These are phyloP conservation scores for Oceanodroma tethys DNA, from an alignment of 2,113 vertebrate species.

Conservation along the genomic window DNA sequence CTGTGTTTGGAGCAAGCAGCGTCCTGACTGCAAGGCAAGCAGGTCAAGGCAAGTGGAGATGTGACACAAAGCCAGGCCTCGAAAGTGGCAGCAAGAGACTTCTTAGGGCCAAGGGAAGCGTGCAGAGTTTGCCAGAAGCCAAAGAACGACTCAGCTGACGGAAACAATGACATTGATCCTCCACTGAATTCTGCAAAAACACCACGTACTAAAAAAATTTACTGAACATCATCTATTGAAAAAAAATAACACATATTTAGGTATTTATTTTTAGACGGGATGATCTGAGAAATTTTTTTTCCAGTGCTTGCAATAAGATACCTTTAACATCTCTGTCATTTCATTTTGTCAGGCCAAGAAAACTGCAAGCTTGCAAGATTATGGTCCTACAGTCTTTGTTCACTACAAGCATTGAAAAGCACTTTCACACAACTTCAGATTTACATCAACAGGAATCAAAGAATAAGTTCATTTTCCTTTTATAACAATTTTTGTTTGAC, in stretches of 20 bases:
- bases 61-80: neutral
- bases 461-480: neutral
- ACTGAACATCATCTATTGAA: neutral
- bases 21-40: neutral
- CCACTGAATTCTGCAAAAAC: neutral
- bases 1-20: neutral
- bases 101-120: neutral
- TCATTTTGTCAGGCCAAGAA: neutral
- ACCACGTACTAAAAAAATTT: neutral
- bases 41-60: neutral
- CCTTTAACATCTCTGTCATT: neutral
- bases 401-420: neutral
- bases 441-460: neutral
- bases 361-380: neutral
- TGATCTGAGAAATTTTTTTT: neutral
- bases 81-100: neutral
- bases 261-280: neutral
- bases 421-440: neutral
- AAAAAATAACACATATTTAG: neutral
- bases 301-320: neutral
- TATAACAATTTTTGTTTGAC: neutral
- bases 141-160: neutral
- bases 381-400: neutral
- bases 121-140: neutral
- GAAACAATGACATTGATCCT: neutral